Evolutionary conservation across 2,113 vertebrate genomes (phyloP), one percentile per base, ranked within the genome.

Genomic region (Artemisiospiza belli): DNA sequence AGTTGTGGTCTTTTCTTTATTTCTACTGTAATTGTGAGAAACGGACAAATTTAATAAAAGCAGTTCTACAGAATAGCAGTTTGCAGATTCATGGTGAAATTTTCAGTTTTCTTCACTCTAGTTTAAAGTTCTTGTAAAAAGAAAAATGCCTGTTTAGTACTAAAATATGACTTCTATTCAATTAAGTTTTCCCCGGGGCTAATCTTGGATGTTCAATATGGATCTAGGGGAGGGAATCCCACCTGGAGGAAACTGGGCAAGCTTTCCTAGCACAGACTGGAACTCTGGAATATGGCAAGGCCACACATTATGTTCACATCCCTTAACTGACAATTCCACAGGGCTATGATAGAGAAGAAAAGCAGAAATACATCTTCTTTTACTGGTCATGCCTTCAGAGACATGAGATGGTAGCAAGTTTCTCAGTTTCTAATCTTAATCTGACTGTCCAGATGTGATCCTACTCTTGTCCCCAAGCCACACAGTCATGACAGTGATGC

Each of bases 101-200:
- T 90, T 93, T 88, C 79, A 47, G 27, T 77, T 95, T 92, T 95
- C 19, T 35, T 92, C 59, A 66, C 58, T 90, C 31, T 73, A 55
- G 14, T 83, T 80, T 66, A 51, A 87, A 94, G 55, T 62, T 43
- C 70, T 55, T 90, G 47, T 31, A 64, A 57, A 76, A 74, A 72
- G 58, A 83, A 95, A 91, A 93, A 83, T 52, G 8, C 81, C 43
- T 57, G 17, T 81, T 91, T 90, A 67, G 74, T 86, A 55, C 35
- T 77, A 63, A 69, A 83, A n/a, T 52, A 70, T 77, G 3, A 39
- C n/a, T 94, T 89, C 6, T 77, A 37, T 57, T 87, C 59, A 44
- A 11, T 18, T 12, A 88, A 70, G 31, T 37, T 8, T 11, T 83
- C 72, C 57, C 51, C 44, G 31, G 76, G 35, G 68, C 18, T 82